These are phyloP conservation scores for Hozukius guyotensis DNA, from an alignment of 2,797 vertebrate species.

Conservation along the genomic window DNA sequence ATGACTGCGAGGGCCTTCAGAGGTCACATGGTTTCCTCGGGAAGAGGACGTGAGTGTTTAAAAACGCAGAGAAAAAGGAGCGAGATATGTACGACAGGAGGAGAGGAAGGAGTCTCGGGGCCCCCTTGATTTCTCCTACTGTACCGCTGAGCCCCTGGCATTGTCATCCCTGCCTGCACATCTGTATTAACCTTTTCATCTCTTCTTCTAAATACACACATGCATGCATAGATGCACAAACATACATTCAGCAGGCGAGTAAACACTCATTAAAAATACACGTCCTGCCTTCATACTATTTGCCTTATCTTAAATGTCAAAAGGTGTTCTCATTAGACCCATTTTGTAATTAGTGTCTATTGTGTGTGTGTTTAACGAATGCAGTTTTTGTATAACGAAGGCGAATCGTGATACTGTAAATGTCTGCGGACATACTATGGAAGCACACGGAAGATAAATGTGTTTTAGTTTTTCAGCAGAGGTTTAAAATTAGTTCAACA, in stretches of 20 bases:
- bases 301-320: conserved; percentile 39
- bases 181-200: conserved; percentile 77
- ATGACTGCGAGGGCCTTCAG: conserved; percentile 73
- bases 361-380: conserved; percentile 23
- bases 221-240: conserved; percentile 6
- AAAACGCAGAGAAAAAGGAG: conserved; percentile 6
- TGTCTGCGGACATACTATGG: neutral
- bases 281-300: conserved; percentile 3
- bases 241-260: conserved; percentile 30
- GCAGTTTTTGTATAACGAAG: conserved; percentile 33
- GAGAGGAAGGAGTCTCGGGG: conserved; percentile 44
- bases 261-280: conserved; percentile 47
- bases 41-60: conserved; percentile 65
- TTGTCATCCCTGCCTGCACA: conserved; percentile 65
- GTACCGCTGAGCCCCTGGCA: neutral
- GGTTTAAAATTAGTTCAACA: neutral
- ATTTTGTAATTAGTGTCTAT: conserved; percentile 35
- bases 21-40: conserved; percentile 69
- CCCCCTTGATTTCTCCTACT: conserved; percentile 40
- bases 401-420: conserved; percentile 13
- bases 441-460: neutral
- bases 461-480: neutral
- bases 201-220: conserved; percentile 17
- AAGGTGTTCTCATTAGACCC: conserved; percentile 43
- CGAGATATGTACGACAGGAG: neutral